Evolutionary conservation across 2,113 vertebrate species (phyloP), one percentile per base, ranked within the genome.

Genomic region (Pseudorhombus dupliciocellatus): DNA sequence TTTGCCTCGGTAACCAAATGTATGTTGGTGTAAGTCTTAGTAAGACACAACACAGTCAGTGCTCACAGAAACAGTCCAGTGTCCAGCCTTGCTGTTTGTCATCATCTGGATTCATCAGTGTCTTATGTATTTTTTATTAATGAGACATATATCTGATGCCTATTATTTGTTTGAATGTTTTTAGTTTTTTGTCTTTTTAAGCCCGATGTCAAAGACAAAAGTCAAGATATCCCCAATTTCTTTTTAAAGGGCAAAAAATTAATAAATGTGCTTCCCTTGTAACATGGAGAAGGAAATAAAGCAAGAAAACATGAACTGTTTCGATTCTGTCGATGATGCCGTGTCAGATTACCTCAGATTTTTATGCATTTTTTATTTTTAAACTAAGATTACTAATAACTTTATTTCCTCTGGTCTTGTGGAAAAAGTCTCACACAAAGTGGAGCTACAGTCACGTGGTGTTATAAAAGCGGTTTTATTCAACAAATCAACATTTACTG

Each of bases 241-340:
- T 70, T 54, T 83, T 85, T 58, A 21, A 76, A 87, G 66, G 67
- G 73, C 70, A 87, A 87, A 87, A 89, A 75, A 83, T 59, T 18
- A 83, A 82, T 90, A 89, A 86, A 87, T 92, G 88, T 91, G 89
- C 91, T 92, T 92, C 86, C 89, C 90, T 90, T 92, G 90, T 90
- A 91, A 88, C 79, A 80, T 87, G 62, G 87, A 82, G 50, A 86
- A 82, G 75, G 40, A 88, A 89, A 91, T 86, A 87, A 87, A 83
- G 9, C 75, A 77, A 53, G 12, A 54, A 7, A 60, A 77, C 79
- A 50, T 7, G 55, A 26, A 58, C 42, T 63, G 14, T 60, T 18
- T 30, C 58, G n/a, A 0, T 22, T 66, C 4, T 60, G 16, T 46
- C 34, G 60, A 46, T 46, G 42, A 46, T 1, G 42, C 42, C 1